Evolutionary conservation across 2,113 vertebrate genomes (phyloP).

Genomic region (Bathybates hornii): DNA sequence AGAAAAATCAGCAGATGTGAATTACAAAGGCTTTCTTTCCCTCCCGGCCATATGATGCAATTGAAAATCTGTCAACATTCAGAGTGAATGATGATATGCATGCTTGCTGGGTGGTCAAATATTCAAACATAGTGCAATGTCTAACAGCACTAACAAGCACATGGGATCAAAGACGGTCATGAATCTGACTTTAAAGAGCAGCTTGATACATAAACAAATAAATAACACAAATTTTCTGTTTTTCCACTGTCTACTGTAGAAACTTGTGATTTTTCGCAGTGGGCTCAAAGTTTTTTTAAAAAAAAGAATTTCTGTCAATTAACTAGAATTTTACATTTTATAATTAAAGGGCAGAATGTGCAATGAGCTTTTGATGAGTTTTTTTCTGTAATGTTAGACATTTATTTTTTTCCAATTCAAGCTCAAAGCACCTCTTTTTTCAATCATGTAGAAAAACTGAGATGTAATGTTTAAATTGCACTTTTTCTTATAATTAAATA

Average conservation of each 20-base stretch:
- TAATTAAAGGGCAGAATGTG: background rate
- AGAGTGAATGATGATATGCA: background rate
- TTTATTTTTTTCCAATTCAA: background rate
- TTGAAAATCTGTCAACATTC: background rate
- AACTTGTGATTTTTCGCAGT: background rate
- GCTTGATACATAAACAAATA: background rate
- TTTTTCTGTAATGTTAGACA: background rate
- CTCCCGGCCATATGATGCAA: background rate
- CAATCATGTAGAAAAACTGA: background rate
- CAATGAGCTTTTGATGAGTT: fast-evolving
- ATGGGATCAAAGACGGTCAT: background rate
- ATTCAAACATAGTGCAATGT: background rate
- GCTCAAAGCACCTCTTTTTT: background rate
- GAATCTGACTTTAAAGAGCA: background rate
- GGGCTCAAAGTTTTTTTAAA: background rate
- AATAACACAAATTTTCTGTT: background rate
- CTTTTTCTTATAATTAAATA: background rate
- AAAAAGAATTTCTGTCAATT: background rate
- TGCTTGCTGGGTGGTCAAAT: background rate
- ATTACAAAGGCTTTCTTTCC: background rate
- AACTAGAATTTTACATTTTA: background rate
- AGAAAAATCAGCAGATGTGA: conserved; percentile 34
- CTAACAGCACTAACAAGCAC: background rate
- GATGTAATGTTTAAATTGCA: background rate
- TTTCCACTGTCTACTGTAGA: background rate